Conservation (phyloP, 1,140 invertebrate species). For the Drosophila tristis region DNA sequence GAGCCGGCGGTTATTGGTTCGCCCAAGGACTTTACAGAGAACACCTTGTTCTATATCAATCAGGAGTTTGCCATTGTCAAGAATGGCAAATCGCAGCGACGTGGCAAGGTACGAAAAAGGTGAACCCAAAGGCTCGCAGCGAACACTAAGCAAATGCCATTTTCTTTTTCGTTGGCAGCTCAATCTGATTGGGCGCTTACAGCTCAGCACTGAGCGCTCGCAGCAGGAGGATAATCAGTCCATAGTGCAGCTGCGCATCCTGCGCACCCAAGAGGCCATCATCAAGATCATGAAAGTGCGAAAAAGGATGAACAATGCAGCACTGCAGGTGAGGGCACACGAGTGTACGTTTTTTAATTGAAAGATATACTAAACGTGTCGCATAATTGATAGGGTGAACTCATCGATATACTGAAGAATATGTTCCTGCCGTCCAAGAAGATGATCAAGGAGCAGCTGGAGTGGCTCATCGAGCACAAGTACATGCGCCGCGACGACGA, state of each 20-base stretch:
- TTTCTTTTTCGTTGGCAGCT: conserved; percentile 81
- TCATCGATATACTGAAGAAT: conserved; percentile 99
- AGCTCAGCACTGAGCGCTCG: conserved; percentile 96
- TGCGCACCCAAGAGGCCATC: conserved; percentile 97
- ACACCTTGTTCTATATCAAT: conserved; percentile 98
- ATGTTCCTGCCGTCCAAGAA: conserved; percentile 99
- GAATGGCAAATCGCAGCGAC: conserved; percentile 96
- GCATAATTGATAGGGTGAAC: conserved; percentile 88
- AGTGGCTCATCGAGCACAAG: conserved; percentile 99
- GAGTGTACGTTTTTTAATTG: not conserved
- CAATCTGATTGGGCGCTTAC: conserved; percentile 97
- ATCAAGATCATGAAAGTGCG: conserved; percentile 99
- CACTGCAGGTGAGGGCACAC: conserved; percentile 89
- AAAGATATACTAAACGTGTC: not conserved
- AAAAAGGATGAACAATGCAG: conserved; percentile 96
- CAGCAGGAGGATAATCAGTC: conserved; percentile 99
- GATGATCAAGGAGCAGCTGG: conserved; percentile 99
- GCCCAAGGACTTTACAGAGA: conserved; percentile 97
- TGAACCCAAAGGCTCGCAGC: too few relatives aligned
- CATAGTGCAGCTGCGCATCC: conserved; percentile 97
- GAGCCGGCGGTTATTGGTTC: conserved; percentile 90
- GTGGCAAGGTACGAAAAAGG: conserved; percentile 91
- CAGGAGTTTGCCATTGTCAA: conserved; percentile 96
- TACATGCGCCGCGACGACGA: conserved; percentile 98
- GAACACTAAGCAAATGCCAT: not conserved